These are phyloP conservation scores for Azorinus chamasolen DNA, from an alignment of 2,888 invertebrate genomes.

Conservation along the genomic window DNA sequence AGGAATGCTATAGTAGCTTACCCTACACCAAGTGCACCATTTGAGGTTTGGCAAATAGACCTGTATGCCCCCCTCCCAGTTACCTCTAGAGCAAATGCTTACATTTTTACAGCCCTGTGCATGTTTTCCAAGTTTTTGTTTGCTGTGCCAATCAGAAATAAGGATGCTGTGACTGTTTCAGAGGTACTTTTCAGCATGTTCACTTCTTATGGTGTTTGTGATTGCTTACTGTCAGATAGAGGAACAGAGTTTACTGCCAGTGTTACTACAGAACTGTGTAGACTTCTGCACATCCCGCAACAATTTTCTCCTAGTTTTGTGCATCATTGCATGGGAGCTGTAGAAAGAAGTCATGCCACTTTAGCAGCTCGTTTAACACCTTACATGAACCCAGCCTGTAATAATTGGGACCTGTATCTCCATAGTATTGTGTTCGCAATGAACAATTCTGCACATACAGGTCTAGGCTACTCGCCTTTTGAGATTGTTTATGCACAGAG, in stretches of 20 bases:
- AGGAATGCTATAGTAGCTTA: conserved; percentile 44
- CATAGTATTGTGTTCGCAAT: conserved; percentile 54
- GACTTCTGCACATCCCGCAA: conserved; percentile 38
- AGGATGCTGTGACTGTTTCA: conserved; percentile 45
- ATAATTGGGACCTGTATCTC: conserved; percentile 37
- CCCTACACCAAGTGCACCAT: conserved; percentile 46
- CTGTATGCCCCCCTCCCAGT: conserved; percentile 49
- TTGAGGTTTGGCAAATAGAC: conserved; percentile 62
- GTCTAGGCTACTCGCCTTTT: conserved; percentile 53
- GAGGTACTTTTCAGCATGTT: conserved; percentile 39
- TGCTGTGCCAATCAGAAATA: conserved; percentile 35
- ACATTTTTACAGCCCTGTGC: conserved; percentile 56
- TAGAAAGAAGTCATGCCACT: conserved; percentile 39
- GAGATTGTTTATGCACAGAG: conserved; percentile 47
- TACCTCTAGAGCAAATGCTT: conserved; percentile 35
- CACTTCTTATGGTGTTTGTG: conserved; percentile 47
- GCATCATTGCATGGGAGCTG: conserved; percentile 35
- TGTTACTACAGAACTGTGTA: conserved; percentile 43
- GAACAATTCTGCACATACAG: conserved; percentile 46
- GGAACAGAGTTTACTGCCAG: conserved; percentile 47
- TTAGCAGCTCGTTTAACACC: conserved; percentile 45
- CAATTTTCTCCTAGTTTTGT: conserved; percentile 49
- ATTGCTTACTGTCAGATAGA: conserved; percentile 31
- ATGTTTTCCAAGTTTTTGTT: conserved; percentile 52
- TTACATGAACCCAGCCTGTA: conserved; percentile 32